Evolutionary conservation across 2,888 invertebrate genomes (phyloP).

Genomic region (Cosmia trapezina): DNA sequence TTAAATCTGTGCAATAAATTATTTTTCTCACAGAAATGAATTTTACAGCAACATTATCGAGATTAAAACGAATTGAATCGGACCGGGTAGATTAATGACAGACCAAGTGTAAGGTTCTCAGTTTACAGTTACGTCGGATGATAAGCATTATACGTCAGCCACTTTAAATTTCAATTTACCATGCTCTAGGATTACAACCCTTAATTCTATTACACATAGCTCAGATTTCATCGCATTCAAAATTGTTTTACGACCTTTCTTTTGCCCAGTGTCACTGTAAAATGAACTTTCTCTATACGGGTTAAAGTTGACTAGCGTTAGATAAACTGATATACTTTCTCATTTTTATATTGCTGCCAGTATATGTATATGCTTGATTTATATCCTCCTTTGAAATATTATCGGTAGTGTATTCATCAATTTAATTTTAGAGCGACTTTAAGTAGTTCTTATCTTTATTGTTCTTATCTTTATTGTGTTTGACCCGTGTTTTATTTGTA

Average conservation of each 20-base stretch:
- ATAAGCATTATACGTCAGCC: constrained; percentile 46
- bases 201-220: constrained; percentile 26
- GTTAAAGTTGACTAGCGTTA: constrained; percentile 6
- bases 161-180: constrained; percentile 39
- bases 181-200: constrained; percentile 37
- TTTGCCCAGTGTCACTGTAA: constrained; percentile 7
- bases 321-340: constrained; percentile 10
- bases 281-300: neutral
- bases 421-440: constrained; percentile 50
- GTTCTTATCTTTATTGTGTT: constrained; percentile 52
- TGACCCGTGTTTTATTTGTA: constrained; percentile 50
- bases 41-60: constrained; percentile 61
- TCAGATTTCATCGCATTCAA: constrained; percentile 22
- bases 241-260: constrained; percentile 25
- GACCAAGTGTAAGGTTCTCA: constrained; percentile 51
- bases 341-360: constrained; percentile 33
- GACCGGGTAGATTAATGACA: constrained; percentile 68
- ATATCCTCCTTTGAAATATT: constrained; percentile 58
- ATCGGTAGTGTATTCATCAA: constrained; percentile 52
- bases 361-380: constrained; percentile 49
- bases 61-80: constrained; percentile 69
- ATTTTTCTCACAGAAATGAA: constrained; percentile 56
- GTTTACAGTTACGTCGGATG: constrained; percentile 41
- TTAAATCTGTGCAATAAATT: constrained; percentile 58
- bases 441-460: constrained; percentile 55